Conservation (phyloP, 2,888 invertebrate species). For the Dryococelus australis region DNA sequence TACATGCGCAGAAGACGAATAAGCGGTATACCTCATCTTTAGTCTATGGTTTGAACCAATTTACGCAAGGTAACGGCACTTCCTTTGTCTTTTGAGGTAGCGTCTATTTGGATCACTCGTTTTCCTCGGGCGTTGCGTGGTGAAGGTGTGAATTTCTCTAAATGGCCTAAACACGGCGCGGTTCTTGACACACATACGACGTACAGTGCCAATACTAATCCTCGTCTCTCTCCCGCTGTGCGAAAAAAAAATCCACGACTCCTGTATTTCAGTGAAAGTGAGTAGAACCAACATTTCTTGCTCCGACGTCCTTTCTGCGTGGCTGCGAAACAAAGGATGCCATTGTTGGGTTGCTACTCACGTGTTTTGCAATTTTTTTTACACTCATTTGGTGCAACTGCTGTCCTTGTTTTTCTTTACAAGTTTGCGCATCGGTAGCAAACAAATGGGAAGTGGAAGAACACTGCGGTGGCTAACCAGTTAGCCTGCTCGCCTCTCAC, state of each 20-base stretch:
- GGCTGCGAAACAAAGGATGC: background rate
- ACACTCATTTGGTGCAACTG: background rate
- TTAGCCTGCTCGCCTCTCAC: no score
- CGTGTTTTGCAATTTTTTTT: background rate
- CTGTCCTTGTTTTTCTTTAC: no score
- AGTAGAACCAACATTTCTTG: background rate
- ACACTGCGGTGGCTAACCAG: no score
- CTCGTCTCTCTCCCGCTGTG: background rate
- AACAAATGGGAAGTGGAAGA: no score
- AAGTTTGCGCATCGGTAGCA: no score
- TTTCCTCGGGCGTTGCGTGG: background rate
- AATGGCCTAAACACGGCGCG: background rate
- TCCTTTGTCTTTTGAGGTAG: background rate
- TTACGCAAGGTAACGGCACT: background rate
- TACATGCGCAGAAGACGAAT: no score
- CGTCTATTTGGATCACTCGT: background rate
- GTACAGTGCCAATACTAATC: background rate
- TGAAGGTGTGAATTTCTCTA: background rate
- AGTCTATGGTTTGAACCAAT: no score
- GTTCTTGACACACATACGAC: background rate
- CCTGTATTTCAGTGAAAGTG: background rate
- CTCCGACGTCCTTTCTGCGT: background rate
- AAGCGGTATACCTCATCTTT: no score
- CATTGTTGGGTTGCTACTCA: background rate
- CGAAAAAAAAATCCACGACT: background rate